Evolutionary conservation across 1,140 invertebrate genomes (phyloP).

Genomic region (Caenorhabditis briggsae): DNA sequence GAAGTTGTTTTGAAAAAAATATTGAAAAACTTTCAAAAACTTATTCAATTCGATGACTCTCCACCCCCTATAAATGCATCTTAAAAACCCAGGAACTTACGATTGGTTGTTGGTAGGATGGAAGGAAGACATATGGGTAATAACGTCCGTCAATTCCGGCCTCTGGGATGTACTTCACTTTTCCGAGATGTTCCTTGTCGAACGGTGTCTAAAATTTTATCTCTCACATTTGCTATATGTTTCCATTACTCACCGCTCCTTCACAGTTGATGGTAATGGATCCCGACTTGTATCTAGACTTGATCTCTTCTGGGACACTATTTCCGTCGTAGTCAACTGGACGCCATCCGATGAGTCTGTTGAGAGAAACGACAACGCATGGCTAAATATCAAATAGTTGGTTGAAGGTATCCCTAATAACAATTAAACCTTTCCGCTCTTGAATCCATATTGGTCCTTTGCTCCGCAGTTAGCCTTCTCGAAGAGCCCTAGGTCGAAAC

Average conservation of each 20-base stretch:
- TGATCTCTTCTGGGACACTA: constrained; percentile 70
- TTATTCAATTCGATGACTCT: no score
- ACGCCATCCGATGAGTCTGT: constrained; percentile 76
- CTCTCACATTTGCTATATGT: constrained; percentile 3
- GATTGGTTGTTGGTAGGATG: constrained; percentile 77
- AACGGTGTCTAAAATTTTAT: constrained; percentile 67
- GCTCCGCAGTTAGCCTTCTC: constrained; percentile 68
- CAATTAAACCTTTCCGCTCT: constrained; percentile 60
- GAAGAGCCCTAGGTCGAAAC: constrained; percentile 70
- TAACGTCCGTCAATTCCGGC: constrained; percentile 74
- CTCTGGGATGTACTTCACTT: constrained; percentile 71
- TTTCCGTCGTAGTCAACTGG: constrained; percentile 69
- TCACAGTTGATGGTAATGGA: constrained; percentile 74
- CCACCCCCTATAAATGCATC: no score
- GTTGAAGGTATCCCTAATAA: no score
- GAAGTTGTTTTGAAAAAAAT: no score
- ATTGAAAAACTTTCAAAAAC: no score
- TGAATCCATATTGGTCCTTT: constrained; percentile 72
- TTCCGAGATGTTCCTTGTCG: constrained; percentile 74
- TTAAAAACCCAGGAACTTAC: constrained; percentile 66
- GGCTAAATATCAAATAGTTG: constrained; percentile 58
- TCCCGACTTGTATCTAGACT: constrained; percentile 72
- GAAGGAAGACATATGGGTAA: constrained; percentile 75
- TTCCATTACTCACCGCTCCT: constrained; percentile 70
- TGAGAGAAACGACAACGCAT: constrained; percentile 75